These are phyloP conservation scores for Drosophila bocqueti DNA, from an alignment of 1,140 invertebrate genomes.

Conservation along the genomic window DNA sequence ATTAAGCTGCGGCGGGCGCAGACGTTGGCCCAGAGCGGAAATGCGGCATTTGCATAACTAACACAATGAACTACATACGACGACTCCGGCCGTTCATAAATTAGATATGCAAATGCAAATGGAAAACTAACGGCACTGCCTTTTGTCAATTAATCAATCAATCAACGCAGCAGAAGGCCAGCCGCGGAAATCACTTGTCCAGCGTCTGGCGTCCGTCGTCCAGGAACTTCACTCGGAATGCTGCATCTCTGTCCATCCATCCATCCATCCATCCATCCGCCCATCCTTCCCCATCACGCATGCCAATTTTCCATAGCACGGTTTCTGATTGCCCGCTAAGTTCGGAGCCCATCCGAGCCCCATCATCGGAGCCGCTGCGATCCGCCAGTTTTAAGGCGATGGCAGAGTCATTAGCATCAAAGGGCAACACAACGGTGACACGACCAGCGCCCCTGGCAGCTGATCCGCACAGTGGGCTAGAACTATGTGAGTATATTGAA, in stretches of 20 bases:
- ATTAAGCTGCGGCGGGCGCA: constrained; percentile 67
- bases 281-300: constrained; percentile 50
- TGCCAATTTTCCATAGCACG: constrained; percentile 61
- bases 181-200: constrained; percentile 72
- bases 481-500: background rate
- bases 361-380: constrained; percentile 26
- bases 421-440: constrained; percentile 51
- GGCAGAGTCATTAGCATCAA: constrained; percentile 66
- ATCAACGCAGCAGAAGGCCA: constrained; percentile 59
- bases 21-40: constrained; percentile 55
- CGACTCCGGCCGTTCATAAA: constrained; percentile 40
- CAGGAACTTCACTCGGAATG: constrained; percentile 10
- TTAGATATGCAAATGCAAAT: constrained; percentile 77
- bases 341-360: constrained; percentile 52
- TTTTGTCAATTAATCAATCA: constrained; percentile 84
- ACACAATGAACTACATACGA: constrained; percentile 73
- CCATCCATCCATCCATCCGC: constrained; percentile 3
- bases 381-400: constrained; percentile 46
- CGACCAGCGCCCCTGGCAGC: constrained; percentile 21
- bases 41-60: constrained; percentile 78
- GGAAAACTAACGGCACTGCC: constrained; percentile 74
- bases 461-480: constrained; percentile 28
- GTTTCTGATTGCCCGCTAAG: constrained; percentile 66
- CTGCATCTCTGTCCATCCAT: constrained; percentile 14
- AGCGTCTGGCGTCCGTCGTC: constrained; percentile 14